phyloP scores from a whole-genome alignment of 2,113 vertebrate species.

The Pimephales promelas region DNA sequence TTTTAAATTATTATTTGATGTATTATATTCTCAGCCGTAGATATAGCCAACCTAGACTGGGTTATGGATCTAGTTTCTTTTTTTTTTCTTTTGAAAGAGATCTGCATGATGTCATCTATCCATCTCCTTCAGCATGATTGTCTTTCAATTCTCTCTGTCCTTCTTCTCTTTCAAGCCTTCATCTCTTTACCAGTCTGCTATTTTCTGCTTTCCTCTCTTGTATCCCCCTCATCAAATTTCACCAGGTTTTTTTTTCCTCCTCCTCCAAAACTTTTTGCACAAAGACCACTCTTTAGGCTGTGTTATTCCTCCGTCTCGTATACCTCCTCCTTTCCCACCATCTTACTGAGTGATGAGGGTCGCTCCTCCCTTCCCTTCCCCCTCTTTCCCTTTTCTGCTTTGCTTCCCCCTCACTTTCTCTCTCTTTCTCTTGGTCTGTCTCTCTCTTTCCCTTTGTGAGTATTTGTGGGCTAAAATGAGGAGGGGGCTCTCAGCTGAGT shows the following conservation, averaged over 20 bases:
- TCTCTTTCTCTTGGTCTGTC: slow-evolving; percentile 48
- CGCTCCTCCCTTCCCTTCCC: slow-evolving; percentile 56
- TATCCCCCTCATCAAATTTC: slow-evolving; percentile 55
- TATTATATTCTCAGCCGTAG: background rate
- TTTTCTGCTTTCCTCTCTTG: slow-evolving; percentile 32
- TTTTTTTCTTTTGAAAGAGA: slow-evolving; percentile 8
- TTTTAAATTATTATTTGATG: background rate
- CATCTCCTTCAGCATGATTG: slow-evolving; percentile 6
- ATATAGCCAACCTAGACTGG: background rate
- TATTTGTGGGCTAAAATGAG: slow-evolving; percentile 22
- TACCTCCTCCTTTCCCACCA: slow-evolving; percentile 42
- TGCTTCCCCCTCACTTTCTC: slow-evolving; percentile 44
- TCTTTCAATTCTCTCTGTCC: slow-evolving; percentile 20
- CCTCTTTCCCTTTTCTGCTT: slow-evolving; percentile 40
- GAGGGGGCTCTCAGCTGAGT: slow-evolving; percentile 66
- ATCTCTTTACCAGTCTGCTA: background rate
- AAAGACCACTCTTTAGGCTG: slow-evolving; percentile 51
- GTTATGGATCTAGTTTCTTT: slow-evolving; percentile 2
- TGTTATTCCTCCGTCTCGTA: slow-evolving; percentile 42
- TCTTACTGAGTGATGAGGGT: slow-evolving; percentile 55
- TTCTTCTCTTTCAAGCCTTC: background rate
- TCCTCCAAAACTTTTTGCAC: slow-evolving; percentile 47
- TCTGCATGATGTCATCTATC: slow-evolving; percentile 6
- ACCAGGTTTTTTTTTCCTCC: slow-evolving; percentile 45
- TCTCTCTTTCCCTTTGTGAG: slow-evolving; percentile 72